phyloP scores from a whole-genome alignment of 2,113 vertebrate species.

The Numida meleagris region DNA sequence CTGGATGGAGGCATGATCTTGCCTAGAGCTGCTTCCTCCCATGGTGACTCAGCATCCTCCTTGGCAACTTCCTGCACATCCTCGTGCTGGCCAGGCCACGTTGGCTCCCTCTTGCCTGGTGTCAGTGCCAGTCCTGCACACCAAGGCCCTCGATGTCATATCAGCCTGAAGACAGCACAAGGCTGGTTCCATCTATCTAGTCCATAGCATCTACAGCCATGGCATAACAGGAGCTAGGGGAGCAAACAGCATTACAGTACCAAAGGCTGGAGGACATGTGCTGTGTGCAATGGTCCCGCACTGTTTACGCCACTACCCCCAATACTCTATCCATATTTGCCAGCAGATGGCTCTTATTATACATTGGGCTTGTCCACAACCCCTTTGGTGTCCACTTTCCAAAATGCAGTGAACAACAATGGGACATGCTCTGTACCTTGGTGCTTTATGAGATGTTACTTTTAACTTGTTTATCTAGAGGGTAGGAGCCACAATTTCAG shows the following conservation, averaged over 20 bases:
- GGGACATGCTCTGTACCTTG: neutral
- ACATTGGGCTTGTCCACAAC: neutral
- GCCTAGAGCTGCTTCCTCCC: neutral
- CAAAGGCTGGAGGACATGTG: neutral
- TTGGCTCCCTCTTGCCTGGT: neutral
- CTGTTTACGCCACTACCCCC: fast-evolving
- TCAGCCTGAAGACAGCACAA: fast-evolving
- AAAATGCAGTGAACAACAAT: fast-evolving
- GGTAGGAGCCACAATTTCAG: neutral
- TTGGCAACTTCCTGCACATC: neutral
- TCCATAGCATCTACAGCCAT: fast-evolving
- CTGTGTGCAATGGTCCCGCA: fast-evolving
- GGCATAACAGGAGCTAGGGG: neutral
- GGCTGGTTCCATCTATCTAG: neutral
- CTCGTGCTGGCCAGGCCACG: neutral
- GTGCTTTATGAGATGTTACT: fast-evolving
- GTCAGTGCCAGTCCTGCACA: fast-evolving
- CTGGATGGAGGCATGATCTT: neutral
- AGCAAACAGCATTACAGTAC: neutral
- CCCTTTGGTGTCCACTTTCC: neutral
- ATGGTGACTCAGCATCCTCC: fast-evolving
- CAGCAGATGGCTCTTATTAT: constrained; percentile 49
- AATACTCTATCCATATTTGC: neutral
- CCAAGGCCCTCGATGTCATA: neutral
- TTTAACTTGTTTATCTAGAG: neutral